Conservation (phyloP, 2,888 invertebrate species). For the Trichogramma evanescens region DNA sequence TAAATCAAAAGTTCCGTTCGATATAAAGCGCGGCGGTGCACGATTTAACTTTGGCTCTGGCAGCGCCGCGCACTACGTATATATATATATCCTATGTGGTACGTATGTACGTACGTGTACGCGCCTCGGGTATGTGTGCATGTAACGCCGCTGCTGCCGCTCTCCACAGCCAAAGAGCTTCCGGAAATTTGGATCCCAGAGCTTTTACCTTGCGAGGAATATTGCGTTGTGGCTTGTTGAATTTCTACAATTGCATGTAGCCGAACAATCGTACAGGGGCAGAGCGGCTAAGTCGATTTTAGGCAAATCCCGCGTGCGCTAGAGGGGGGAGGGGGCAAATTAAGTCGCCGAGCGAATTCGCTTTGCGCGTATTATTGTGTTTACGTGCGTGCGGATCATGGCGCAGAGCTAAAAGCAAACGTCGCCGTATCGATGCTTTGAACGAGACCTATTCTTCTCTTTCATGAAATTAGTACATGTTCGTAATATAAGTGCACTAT, state of each 20-base stretch:
- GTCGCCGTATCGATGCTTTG: too few species aligned
- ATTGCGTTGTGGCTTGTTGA: too few species aligned
- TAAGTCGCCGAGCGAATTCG: not conserved
- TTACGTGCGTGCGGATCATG: too few species aligned
- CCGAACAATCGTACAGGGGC: too few species aligned
- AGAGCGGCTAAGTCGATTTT: too few species aligned
- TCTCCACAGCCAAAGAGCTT: not conserved
- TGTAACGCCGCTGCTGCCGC: too few species aligned
- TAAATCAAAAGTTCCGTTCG: constrained; percentile 20
- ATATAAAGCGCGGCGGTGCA: constrained; percentile 5
- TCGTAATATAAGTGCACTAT: not conserved
- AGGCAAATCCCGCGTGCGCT: not conserved
- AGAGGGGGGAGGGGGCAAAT: not conserved
- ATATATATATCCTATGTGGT: too few species aligned
- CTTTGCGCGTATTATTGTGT: not conserved
- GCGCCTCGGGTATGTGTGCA: not conserved
- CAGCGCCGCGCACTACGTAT: not conserved
- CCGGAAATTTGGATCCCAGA: constrained; percentile 11
- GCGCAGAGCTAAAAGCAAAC: too few species aligned
- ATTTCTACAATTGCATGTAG: too few species aligned
- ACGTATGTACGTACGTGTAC: not conserved
- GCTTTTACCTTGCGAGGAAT: not conserved
- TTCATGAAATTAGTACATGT: too few species aligned
- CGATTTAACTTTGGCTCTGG: constrained; percentile 7
- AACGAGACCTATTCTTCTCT: too few species aligned